These are phyloP conservation scores for Alfaro cultratus DNA, from an alignment of 2,797 vertebrate genomes.

Conservation along the genomic window DNA sequence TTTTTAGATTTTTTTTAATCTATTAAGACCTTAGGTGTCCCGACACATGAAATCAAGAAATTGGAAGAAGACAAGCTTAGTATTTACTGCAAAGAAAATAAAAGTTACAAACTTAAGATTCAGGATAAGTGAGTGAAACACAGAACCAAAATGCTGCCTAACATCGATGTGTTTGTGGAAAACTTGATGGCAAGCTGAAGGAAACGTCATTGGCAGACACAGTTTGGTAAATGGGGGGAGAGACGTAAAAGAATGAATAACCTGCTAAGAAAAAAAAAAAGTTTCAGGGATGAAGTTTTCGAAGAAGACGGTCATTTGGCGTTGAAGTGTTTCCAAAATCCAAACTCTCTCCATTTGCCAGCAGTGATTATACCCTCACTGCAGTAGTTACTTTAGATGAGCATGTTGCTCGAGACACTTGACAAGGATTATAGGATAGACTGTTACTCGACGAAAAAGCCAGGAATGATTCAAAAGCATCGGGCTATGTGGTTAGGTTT, in stretches of 20 bases:
- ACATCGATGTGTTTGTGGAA: background rate
- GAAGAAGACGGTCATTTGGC: conserved; percentile 11
- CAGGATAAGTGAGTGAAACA: background rate
- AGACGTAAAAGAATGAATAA: background rate
- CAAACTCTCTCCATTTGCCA: conserved; percentile 12
- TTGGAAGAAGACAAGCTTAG: background rate
- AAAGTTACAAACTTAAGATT: background rate
- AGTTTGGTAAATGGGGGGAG: background rate
- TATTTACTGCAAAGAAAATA: background rate
- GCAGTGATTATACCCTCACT: conserved; percentile 40
- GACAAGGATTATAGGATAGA: conserved; percentile 56
- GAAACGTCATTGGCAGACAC: background rate
- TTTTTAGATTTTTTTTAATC: background rate
- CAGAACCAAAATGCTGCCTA: background rate
- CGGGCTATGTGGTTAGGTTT: conserved; percentile 62
- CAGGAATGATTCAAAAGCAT: conserved; percentile 60
- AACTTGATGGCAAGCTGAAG: background rate
- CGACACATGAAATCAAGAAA: background rate
- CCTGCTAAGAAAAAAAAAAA: background rate
- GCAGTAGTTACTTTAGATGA: conserved; percentile 44
- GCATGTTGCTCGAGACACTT: conserved; percentile 58
- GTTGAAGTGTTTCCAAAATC: conserved; percentile 14
- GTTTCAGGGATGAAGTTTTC: conserved; percentile 9
- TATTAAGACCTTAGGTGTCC: background rate
- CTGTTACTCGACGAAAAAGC: conserved; percentile 38